Evolutionary conservation across 2,888 invertebrate species (phyloP), one percentile per base, ranked within the genome.

Genomic region (Cantharis rustica): DNA sequence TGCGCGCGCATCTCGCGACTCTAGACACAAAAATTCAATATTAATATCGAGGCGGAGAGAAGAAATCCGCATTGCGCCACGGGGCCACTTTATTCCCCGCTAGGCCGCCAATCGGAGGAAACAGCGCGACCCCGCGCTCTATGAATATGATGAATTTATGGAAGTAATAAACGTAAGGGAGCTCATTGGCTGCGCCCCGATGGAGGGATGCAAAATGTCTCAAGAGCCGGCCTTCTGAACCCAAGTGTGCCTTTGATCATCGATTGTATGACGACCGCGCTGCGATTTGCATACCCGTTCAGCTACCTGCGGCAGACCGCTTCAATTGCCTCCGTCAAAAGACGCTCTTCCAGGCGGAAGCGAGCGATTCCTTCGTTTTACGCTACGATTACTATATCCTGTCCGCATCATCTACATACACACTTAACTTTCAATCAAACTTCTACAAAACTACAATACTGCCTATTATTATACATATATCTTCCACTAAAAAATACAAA

Each of bases 1-100:
- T 83, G 87, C 86, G 87, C 86, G 87, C 87, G 85, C 86, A 85
- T 82, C 84, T 81, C 84, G 86, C 86, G 86, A 84, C 85, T 90
- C 90, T 90, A 89, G 90, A 90, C 90, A 90, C 90, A 92, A 93
- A 93, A 93, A 93, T 93, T 92, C 92, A 93, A 93, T 93, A 93
- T 93, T 93, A 93, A 93, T 93, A 93, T 93, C 91, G 90, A 91
- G 91, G 92, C 90, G 91, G 91, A 91, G 91, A 89, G 82, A 90
- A 90, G 90, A 86, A 90, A 90, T 91, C 89, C 89, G 89, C 89
- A 89, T 85, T 88, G 88, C 86, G 89, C 89, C 89, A 85, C 90
- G 90, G 89, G 82, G 83, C 80, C 89, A 84, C 87, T 90, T 86
- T 86, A 89, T 79, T 79, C 82, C 80, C 82, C 77, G 75, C 81